Percentiles rank a stretch among this genome's conserved stretches.
These are phyloP conservation scores for Phyllotreta striolata DNA, from an alignment of 2,888 invertebrate genomes.

Conservation along the genomic window DNA sequence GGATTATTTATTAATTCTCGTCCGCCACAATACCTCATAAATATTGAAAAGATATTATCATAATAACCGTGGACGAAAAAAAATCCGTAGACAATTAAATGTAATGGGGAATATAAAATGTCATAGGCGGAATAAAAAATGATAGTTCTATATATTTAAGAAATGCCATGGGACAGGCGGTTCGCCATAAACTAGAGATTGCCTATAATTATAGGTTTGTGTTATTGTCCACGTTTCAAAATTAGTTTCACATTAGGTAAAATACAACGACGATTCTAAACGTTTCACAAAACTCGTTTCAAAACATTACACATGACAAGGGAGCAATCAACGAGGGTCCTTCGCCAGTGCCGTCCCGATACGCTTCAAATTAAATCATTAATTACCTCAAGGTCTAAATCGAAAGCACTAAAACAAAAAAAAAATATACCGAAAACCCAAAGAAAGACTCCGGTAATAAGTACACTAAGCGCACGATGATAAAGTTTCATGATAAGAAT, in stretches of 20 bases:
- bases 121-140: slow-evolving; percentile 51
- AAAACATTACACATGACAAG: slow-evolving; percentile 49
- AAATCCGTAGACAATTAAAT: slow-evolving; percentile 35
- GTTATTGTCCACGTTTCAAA: slow-evolving; percentile 57
- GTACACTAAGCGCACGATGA: no score
- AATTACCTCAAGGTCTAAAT: no score
- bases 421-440: no score
- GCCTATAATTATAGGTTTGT: slow-evolving; percentile 59
- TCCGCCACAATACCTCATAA: slow-evolving; percentile 38
- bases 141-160: slow-evolving; percentile 53
- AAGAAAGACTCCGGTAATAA: no score
- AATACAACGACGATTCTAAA: slow-evolving; percentile 51
- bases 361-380: neutral
- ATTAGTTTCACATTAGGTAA: slow-evolving; percentile 58
- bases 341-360: slow-evolving; percentile 31
- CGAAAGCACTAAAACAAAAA: no score
- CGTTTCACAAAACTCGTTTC: slow-evolving; percentile 52
- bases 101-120: slow-evolving; percentile 47
- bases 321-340: slow-evolving; percentile 41
- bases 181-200: slow-evolving; percentile 57
- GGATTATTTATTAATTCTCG: slow-evolving; percentile 32
- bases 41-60: slow-evolving; percentile 38
- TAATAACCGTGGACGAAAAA: slow-evolving; percentile 33
- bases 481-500: no score
- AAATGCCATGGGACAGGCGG: slow-evolving; percentile 53